Evolutionary conservation across 2,113 vertebrate genomes (phyloP).

Genomic region (Pygoscelis adeliae): DNA sequence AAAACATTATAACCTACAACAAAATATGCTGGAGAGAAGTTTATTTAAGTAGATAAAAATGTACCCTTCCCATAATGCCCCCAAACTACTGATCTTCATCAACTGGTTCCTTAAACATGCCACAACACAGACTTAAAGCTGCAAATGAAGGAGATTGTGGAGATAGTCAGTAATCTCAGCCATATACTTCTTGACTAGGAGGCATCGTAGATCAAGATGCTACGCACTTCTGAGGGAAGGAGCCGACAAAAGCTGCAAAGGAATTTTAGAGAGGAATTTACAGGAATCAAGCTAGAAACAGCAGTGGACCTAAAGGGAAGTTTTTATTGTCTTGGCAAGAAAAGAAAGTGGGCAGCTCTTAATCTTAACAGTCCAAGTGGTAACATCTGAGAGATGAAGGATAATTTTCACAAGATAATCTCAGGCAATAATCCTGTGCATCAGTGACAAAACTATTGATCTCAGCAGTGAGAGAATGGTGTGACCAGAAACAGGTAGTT

Average conservation of each 20-base stretch:
- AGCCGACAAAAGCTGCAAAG: neutral
- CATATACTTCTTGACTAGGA: conserved; percentile 18
- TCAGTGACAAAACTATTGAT: neutral
- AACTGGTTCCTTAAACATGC: conserved; percentile 33
- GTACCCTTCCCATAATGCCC: neutral
- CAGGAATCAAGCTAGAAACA: neutral
- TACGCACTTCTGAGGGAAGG: neutral
- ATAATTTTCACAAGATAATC: neutral
- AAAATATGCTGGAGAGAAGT: neutral
- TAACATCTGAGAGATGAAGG: neutral
- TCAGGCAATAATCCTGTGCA: neutral
- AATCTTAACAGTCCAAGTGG: neutral
- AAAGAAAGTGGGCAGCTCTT: neutral
- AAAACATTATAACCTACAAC: neutral
- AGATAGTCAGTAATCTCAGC: conserved; percentile 18
- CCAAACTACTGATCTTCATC: conserved; percentile 11
- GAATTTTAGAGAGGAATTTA: neutral
- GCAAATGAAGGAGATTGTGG: neutral
- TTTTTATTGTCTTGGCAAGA: neutral
- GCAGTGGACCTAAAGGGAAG: neutral
- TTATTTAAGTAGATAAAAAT: neutral
- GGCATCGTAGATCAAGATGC: neutral
- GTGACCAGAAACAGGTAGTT: neutral
- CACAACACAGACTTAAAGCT: conserved; percentile 6
- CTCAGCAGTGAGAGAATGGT: neutral